Percentiles rank a stretch among this genome's conserved stretches.
These are phyloP conservation scores for Cavia porcellus DNA, from an alignment of 2,113 vertebrate species.

Conservation along the genomic window DNA sequence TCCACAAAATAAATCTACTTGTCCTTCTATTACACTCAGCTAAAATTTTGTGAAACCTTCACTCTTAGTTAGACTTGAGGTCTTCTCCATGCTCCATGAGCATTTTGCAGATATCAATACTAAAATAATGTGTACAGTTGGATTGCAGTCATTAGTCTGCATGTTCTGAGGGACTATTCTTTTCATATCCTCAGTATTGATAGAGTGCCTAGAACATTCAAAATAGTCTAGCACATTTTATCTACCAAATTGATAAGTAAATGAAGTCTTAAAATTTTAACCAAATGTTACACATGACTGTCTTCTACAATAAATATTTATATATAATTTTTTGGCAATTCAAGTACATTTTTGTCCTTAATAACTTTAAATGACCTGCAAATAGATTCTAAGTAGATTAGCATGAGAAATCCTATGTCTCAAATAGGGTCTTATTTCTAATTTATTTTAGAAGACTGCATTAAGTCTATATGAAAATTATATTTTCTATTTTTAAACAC, in stretches of 20 bases:
- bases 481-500: conserved; percentile 11
- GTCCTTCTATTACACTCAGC: neutral
- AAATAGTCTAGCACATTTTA: neutral
- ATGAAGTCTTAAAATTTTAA: neutral
- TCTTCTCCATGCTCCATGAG: neutral
- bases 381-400: neutral
- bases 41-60: neutral
- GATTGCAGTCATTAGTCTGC: neutral
- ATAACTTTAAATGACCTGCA: conserved; percentile 2
- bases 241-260: neutral
- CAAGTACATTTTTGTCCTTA: neutral
- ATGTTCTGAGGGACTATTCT: neutral
- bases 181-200: neutral
- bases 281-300: neutral
- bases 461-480: conserved; percentile 1
- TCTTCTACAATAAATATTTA: neutral
- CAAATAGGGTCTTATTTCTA: conserved; percentile 46
- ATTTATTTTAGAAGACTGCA: neutral
- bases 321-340: conserved; percentile 3
- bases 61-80: neutral
- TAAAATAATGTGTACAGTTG: neutral
- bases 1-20: neutral
- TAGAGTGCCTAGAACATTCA: neutral
- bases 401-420: conserved; percentile 20
- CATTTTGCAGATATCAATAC: neutral